Base-by-base conservation (phyloP, 30 jellyfish, hydroid and myxozoan genomes). In the Hydra vulgaris region DNA sequence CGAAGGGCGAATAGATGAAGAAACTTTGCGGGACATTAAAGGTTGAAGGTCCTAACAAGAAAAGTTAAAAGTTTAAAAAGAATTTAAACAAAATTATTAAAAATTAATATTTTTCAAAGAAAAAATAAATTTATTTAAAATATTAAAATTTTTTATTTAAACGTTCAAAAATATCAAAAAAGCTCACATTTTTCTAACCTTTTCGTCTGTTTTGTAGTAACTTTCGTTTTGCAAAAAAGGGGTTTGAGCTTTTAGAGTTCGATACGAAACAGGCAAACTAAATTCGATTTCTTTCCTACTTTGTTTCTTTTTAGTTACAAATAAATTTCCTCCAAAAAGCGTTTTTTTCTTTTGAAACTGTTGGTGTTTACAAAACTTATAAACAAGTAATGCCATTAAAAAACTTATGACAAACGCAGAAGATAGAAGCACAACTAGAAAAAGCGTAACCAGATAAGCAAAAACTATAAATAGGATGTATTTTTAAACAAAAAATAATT, bases 191-290 rank as follows among this genome's bases (percentile, higher is more conserved):
- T 5, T 40, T 40, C 8, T 40, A 3, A 40, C 61, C 61, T 40
- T 40, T 40, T 40, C 75, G 27, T n/a, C 26, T 16, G 75, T 68
- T 68, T 20, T 7, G 15, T 68, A 68, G 16, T 7, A 1, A 19
- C 12, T n/a, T 24, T 24, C 82, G 23, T 53, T 69, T 15, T 27
- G 54, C 54, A 78, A 16, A 54, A 78, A 78, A 18, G 85, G 85
- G 8, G 68, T 27, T 25, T 78, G 85, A 23, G 85, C 85, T 8
- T 27, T 78, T 1, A 78, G 77, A 40, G 85, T 61, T 24, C 85
- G 85, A 61, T 78, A 78, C 3, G 85, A 78, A 0, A 78, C 74
- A 8, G 85, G 85, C 15, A 78, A 74, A 68, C 75, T 68, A 16
- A 68, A 68, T 7, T 68, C 75, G 8, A 68, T 68, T 3, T 40